Conservation (phyloP, 2,113 vertebrate genomes). For the Rhynchopsitta pachyrhyncha region DNA sequence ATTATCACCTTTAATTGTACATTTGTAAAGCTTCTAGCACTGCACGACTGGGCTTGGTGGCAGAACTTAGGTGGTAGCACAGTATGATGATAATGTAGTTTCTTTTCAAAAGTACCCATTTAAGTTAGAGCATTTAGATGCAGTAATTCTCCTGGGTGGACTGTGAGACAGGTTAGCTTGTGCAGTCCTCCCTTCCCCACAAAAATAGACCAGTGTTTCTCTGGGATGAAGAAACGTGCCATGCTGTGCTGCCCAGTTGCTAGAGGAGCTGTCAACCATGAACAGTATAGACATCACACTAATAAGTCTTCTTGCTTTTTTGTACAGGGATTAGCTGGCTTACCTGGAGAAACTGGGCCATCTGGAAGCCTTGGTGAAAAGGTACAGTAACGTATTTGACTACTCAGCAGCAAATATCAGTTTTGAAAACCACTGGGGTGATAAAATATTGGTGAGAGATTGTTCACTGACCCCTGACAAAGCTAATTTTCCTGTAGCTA, state of each 20-base stretch:
- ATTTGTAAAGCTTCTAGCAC: not conserved
- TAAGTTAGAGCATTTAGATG: not conserved
- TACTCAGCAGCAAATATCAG: not conserved
- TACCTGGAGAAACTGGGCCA: conserved; percentile 84
- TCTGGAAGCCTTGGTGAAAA: conserved; percentile 91
- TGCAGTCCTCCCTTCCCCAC: not conserved
- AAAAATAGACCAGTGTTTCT: not conserved
- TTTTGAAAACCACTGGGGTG: not conserved
- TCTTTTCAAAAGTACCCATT: not conserved
- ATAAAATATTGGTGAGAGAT: not conserved
- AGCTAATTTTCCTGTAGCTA: not conserved
- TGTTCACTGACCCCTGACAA: not conserved
- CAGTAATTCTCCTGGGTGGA: not conserved
- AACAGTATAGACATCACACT: not conserved
- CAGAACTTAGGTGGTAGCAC: not conserved
- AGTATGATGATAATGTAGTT: not conserved
- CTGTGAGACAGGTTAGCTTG: not conserved
- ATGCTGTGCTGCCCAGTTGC: not conserved
- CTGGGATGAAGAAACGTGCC: not conserved
- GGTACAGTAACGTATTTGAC: conserved; percentile 68
- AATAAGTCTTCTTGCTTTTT: not conserved
- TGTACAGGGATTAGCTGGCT: conserved; percentile 84
- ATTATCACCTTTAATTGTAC: not conserved
- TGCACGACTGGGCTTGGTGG: not conserved
- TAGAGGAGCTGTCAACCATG: not conserved